Conservation (phyloP, 2,113 vertebrate genomes). For the Alethe castanea region DNA sequence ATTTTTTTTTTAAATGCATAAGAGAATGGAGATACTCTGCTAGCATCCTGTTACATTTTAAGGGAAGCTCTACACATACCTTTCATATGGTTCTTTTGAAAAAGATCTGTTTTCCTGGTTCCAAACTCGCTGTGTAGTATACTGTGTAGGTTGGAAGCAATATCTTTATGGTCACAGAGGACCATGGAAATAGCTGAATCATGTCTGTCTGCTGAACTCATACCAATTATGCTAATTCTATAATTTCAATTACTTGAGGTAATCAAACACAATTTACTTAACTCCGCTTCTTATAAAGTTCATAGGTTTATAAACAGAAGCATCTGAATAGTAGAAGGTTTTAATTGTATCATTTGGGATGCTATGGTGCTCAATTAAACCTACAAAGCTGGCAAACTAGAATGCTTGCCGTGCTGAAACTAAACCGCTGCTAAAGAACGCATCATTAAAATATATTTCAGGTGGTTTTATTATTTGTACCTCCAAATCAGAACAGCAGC, state of each 20-base stretch:
- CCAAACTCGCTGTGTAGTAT: background rate
- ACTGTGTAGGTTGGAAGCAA: background rate
- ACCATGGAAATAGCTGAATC: background rate
- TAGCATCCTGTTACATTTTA: background rate
- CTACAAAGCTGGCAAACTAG: background rate
- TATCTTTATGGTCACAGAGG: background rate
- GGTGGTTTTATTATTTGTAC: background rate
- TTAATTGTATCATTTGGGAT: background rate
- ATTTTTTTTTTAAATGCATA: background rate
- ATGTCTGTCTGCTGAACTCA: background rate
- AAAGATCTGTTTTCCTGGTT: background rate
- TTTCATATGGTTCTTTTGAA: background rate
- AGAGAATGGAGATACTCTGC: background rate
- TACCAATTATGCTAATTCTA: background rate
- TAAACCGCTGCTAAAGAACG: background rate
- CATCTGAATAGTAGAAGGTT: background rate
- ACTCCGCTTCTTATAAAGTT: background rate
- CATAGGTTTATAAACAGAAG: background rate
- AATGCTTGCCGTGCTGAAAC: background rate
- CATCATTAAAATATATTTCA: background rate
- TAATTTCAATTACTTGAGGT: background rate
- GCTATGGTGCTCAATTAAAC: background rate
- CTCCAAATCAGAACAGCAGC: background rate
- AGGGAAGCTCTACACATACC: background rate
- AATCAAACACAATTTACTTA: constrained; percentile 14